phyloP scores from a whole-genome alignment of 2,797 vertebrate genomes.

The Alosa sapidissima region DNA sequence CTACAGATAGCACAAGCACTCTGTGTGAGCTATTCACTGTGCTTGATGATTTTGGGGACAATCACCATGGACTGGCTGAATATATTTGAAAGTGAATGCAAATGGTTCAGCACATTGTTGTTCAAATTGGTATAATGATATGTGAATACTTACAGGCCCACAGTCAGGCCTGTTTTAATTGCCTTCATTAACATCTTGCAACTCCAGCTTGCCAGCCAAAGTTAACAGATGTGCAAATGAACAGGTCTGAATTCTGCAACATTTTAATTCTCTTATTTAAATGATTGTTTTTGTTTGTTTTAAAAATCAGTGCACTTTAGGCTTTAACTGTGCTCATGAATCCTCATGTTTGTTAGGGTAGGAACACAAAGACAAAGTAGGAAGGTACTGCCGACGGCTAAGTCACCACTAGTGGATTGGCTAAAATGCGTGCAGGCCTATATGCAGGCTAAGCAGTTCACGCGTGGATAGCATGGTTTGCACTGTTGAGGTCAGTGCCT shows the following conservation, averaged over 20 bases:
- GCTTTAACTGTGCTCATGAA: background rate
- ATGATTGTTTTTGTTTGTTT: background rate
- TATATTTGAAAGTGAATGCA: background rate
- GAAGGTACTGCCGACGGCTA: background rate
- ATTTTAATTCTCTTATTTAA: background rate
- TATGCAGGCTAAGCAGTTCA: background rate
- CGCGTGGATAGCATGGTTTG: background rate
- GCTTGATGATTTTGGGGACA: background rate
- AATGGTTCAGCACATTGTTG: background rate
- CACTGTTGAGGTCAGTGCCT: background rate
- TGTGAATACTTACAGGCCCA: background rate
- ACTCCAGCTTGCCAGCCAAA: background rate
- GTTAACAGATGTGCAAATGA: background rate
- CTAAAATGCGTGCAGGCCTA: background rate
- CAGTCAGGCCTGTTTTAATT: background rate
- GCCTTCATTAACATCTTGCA: constrained; percentile 8
- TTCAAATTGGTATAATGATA: background rate
- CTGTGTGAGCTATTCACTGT: background rate
- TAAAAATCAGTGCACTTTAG: background rate
- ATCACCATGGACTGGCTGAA: background rate
- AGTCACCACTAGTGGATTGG: too few species aligned
- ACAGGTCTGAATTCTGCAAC: background rate
- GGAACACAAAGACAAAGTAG: too few species aligned
- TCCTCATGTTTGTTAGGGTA: background rate
- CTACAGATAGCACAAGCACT: background rate